phyloP scores from a whole-genome alignment of 1,140 invertebrate genomes.

The Caenorhabditis brenneri region DNA sequence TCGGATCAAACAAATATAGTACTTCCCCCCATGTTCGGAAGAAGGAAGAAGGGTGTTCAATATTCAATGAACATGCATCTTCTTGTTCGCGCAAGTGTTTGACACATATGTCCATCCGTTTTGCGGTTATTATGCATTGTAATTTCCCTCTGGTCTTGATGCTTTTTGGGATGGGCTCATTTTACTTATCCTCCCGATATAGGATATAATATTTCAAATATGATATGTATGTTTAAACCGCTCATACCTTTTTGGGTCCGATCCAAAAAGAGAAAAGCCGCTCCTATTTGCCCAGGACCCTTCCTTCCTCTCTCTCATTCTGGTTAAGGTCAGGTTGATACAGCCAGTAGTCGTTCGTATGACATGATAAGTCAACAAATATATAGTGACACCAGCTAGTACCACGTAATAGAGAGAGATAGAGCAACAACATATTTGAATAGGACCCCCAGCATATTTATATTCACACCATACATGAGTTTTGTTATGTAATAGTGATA shows the following conservation, averaged over 20 bases:
- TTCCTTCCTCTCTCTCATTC: neutral
- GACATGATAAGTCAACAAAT: constrained; percentile 40
- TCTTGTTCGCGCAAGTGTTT: constrained; percentile 20
- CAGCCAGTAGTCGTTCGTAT: neutral
- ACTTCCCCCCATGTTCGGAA: neutral
- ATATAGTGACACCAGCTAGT: constrained; percentile 35
- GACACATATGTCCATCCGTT: constrained; percentile 30
- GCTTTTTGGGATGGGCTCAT: neutral
- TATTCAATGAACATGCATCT: constrained; percentile 39
- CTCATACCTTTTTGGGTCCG: neutral
- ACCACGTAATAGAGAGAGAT: constrained; percentile 20
- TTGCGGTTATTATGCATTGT: constrained; percentile 34
- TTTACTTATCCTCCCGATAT: no score
- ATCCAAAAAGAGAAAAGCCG: neutral
- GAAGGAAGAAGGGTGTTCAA: neutral
- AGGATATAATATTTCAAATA: constrained; percentile 1
- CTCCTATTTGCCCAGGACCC: neutral
- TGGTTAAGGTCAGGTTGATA: constrained; percentile 30
- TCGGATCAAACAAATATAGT: constrained; percentile 12
- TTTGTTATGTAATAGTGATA: constrained; percentile 21
- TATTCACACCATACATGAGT: neutral
- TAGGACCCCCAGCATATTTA: neutral
- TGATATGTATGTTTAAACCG: constrained; percentile 5
- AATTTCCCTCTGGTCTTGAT: neutral
- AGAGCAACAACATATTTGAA: constrained; percentile 28